Base-by-base conservation (phyloP, 2,797 vertebrate genomes). In the Rhynchotus rufescens region DNA sequence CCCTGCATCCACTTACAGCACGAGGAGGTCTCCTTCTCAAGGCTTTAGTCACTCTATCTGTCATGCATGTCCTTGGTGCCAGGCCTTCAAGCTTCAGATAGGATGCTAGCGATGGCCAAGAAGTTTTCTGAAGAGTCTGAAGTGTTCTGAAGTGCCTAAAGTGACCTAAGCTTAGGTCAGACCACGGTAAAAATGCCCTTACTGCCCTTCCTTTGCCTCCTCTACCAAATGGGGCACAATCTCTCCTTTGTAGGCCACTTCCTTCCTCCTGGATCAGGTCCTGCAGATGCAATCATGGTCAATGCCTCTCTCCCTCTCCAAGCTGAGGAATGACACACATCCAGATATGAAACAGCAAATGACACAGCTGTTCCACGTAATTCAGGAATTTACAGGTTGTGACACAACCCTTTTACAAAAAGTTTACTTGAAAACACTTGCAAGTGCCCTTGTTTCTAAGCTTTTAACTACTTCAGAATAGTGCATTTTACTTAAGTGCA, bases 171-270 rank as follows among this genome's bases (percentile, higher is more conserved):
- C 25, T 75, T 68, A 80, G 66, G 49, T 86, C 81, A 90, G 73
- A 57, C 36, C 57, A 80, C 73, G 45, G n/a, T 65, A 71, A 89
- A 86, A 69, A 84, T 38, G 59, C 54, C 80, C 42, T 79, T 51
- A 38, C 8, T 84, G 32, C 60, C 84, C 61, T 90, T 91, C 68
- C 65, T 91, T 73, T 92, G 81, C 74, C 54, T 86, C 26, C 67
- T 49, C 57, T 49, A 67, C 44, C 23, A 69, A 81, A 71, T 59
- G 25, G 45, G 34, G 42, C 26, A 73, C 17, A 77, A 71, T 40
- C 69, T 89, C 66, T 74, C 52, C 80, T 90, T 89, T 88, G 56
- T 51, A 84, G 52, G 7, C 49, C 67, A 54, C 10, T 88, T 86
- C 68, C 86, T 90, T 77, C 81, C 81, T 80, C 68, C 60, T 86